These are phyloP conservation scores for Machimus rusticus DNA, from an alignment of 2,888 invertebrate genomes.

Conservation along the genomic window DNA sequence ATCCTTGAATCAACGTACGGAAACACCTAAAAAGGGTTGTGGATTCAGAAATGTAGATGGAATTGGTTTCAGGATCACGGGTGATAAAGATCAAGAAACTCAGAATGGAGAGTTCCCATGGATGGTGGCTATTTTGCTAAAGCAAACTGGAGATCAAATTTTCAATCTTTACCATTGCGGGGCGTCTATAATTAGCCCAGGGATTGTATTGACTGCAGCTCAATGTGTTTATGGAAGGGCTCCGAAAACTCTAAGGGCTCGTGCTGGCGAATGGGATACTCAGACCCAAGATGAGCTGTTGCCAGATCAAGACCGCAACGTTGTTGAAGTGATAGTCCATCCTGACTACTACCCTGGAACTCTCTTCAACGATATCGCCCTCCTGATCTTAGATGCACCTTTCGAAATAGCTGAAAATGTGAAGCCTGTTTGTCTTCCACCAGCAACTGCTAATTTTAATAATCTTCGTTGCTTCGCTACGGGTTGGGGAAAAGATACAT, in stretches of 20 bases:
- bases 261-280: conserved; percentile 86
- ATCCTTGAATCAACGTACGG: conserved; percentile 54
- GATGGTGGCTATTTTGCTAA: conserved; percentile 66
- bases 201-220: conserved; percentile 71
- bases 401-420: conserved; percentile 73
- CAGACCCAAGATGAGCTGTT: conserved; percentile 74
- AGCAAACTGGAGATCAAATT: conserved; percentile 50
- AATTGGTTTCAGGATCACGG: conserved; percentile 75
- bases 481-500: conserved; percentile 59
- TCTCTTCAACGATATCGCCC: conserved; percentile 77
- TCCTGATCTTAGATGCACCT: conserved; percentile 71
- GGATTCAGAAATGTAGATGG: conserved; percentile 78
- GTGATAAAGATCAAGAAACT: conserved; percentile 70
- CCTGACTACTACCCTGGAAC: conserved; percentile 70
- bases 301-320: conserved; percentile 75
- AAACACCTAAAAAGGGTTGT: conserved; percentile 65
- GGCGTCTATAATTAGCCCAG: conserved; percentile 58
- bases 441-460: conserved; percentile 59
- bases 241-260: conserved; percentile 60
- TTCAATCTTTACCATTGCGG: conserved; percentile 64
- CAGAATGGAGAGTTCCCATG: conserved; percentile 65
- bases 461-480: conserved; percentile 55
- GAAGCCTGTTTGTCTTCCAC: conserved; percentile 73
- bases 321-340: conserved; percentile 68
- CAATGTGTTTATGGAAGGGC: conserved; percentile 63